Conservation (phyloP, 2,113 vertebrate genomes). For the Laticauda laticaudata region DNA sequence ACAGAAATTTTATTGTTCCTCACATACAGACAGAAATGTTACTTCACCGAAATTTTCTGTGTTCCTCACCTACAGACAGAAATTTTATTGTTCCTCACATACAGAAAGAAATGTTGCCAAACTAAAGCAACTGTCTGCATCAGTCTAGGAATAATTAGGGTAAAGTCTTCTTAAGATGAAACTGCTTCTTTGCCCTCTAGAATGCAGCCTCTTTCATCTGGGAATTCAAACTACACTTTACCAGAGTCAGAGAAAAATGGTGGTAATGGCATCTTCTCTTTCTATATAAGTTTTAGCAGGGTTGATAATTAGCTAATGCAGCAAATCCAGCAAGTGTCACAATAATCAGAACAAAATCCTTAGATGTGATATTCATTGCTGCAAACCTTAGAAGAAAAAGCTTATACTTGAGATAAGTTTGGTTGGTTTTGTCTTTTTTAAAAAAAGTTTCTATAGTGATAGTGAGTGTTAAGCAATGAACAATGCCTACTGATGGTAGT, state of each 20-base stretch:
- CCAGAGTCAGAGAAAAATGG: not conserved
- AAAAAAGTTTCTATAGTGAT: not conserved
- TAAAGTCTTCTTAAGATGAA: not conserved
- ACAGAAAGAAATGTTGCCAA: not conserved
- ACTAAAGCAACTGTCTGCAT: not conserved
- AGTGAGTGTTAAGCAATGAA: conserved; percentile 55
- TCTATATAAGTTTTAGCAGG: conserved; percentile 32
- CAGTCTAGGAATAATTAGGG: not conserved
- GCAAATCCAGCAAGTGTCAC: conserved; percentile 64
- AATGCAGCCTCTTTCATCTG: not conserved
- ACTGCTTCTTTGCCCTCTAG: not conserved
- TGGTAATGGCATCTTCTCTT: not conserved
- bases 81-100: not conserved
- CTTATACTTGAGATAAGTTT: conserved; percentile 72
- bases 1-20: not conserved
- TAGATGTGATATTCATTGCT: conserved; percentile 61
- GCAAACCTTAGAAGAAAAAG: conserved; percentile 61
- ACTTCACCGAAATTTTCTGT: not conserved
- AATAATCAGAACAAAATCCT: conserved; percentile 71
- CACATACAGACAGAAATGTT: not conserved
- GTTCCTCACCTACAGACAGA: not conserved
- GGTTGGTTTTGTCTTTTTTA: conserved; percentile 5
- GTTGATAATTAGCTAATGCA: conserved; percentile 65
- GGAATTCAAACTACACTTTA: not conserved
- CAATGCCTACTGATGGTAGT: conserved; percentile 40